Evolutionary conservation across 2,888 invertebrate genomes (phyloP).

Genomic region (Melanostoma mellinum): DNA sequence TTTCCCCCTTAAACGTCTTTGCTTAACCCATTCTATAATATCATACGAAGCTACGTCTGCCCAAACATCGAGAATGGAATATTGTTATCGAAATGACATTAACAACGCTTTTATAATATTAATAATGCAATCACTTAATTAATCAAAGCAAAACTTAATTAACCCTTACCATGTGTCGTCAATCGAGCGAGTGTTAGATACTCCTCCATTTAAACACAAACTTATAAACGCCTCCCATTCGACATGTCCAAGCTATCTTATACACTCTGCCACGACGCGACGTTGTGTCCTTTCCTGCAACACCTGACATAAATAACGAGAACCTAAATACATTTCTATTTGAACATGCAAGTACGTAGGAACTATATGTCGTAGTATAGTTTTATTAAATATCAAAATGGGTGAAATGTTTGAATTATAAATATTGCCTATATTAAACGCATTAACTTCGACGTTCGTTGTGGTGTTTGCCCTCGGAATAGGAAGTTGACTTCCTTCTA

Average conservation of each 20-base stretch:
- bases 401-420: constrained; percentile 71
- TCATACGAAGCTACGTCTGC: constrained; percentile 5
- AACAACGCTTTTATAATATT: constrained; percentile 75
- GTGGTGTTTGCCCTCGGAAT: constrained; percentile 61
- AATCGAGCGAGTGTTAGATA: constrained; percentile 67
- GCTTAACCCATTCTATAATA: not conserved
- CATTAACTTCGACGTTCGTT: constrained; percentile 56
- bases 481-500: constrained; percentile 57
- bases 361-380: constrained; percentile 37
- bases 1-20: too few species aligned
- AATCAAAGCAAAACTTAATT: constrained; percentile 76
- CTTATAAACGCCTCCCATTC: constrained; percentile 44
- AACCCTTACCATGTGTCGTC: constrained; percentile 70
- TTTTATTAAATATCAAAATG: constrained; percentile 72
- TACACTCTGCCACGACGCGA: constrained; percentile 8
- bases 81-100: constrained; percentile 70
- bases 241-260: constrained; percentile 59
- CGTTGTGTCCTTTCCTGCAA: constrained; percentile 48
- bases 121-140: constrained; percentile 76
- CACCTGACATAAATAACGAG: constrained; percentile 37
- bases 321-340: constrained; percentile 46
- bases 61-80: constrained; percentile 55
- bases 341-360: constrained; percentile 46
- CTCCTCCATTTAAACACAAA: constrained; percentile 56
- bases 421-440: constrained; percentile 72